phyloP scores from a whole-genome alignment of 2,888 invertebrate species.

The Tachina grossa region DNA sequence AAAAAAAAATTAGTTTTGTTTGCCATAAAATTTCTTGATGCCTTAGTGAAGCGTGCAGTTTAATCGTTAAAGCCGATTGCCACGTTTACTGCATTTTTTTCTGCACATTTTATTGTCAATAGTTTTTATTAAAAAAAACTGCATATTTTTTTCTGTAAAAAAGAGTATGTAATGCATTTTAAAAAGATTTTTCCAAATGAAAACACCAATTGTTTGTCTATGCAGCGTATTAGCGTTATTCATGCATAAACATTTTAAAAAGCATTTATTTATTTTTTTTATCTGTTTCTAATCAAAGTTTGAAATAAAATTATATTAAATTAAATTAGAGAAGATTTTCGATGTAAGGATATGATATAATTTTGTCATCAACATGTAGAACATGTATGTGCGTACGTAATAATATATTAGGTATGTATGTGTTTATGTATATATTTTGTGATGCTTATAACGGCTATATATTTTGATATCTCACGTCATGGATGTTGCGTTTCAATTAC shows the following conservation, averaged over 20 bases:
- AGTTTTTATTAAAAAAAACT: slow-evolving; percentile 44
- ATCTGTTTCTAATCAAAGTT: slow-evolving; percentile 14
- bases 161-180: slow-evolving; percentile 12
- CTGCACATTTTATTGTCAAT: slow-evolving; percentile 21
- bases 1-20: neutral
- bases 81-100: slow-evolving; percentile 3
- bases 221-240: slow-evolving; percentile 11
- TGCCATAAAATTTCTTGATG: neutral
- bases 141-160: slow-evolving; percentile 3
- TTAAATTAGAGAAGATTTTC: neutral
- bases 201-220: slow-evolving; percentile 58
- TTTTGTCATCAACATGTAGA: neutral
- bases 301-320: slow-evolving; percentile 27
- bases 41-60: neutral
- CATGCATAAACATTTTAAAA: neutral
- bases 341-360: neutral
- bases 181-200: slow-evolving; percentile 62
- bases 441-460: too few relatives aligned
- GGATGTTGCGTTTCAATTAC: too few relatives aligned
- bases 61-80: neutral
- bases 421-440: too few relatives aligned
- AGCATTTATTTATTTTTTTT: slow-evolving; percentile 1
- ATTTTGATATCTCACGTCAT: too few relatives aligned
- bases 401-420: too few relatives aligned
- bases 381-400: too few relatives aligned